Evolutionary conservation across 2,888 invertebrate species (phyloP).

Genomic region (Parnassius apollo): DNA sequence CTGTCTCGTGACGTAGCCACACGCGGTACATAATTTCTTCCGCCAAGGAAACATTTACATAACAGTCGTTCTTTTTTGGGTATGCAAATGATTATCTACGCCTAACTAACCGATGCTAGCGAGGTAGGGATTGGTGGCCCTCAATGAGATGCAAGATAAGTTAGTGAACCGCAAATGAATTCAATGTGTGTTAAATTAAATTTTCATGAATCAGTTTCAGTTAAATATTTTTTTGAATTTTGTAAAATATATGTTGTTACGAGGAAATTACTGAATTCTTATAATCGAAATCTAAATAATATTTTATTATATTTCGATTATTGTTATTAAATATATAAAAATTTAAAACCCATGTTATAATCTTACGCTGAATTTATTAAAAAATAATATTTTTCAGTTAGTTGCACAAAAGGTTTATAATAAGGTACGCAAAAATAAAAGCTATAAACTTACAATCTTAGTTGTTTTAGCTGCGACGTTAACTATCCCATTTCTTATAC

Average conservation of each 20-base stretch:
- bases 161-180: constrained; percentile 9
- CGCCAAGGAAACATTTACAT: constrained; percentile 29
- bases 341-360: too few relatives aligned
- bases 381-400: too few relatives aligned
- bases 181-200: constrained; percentile 12
- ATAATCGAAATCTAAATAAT: too few relatives aligned
- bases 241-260: too few relatives aligned
- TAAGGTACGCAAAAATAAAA: too few relatives aligned
- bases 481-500: constrained; percentile 11
- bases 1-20: constrained; percentile 31
- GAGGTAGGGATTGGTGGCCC: constrained; percentile 27
- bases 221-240: too few relatives aligned
- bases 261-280: too few relatives aligned
- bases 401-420: too few relatives aligned
- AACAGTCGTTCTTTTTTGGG: constrained; percentile 36
- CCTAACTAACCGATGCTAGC: constrained; percentile 27
- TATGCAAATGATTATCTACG: constrained; percentile 38
- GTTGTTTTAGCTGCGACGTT: background rate
- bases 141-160: constrained; percentile 41
- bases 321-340: too few relatives aligned
- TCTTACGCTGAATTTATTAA: too few relatives aligned
- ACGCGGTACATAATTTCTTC: constrained; percentile 29
- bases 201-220: background rate
- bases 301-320: too few relatives aligned
- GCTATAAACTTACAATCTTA: too few relatives aligned